Percentiles rank a stretch among this genome's conserved stretches.
phyloP scores from a whole-genome alignment of 2,888 invertebrate species.

The Noctua pronuba region DNA sequence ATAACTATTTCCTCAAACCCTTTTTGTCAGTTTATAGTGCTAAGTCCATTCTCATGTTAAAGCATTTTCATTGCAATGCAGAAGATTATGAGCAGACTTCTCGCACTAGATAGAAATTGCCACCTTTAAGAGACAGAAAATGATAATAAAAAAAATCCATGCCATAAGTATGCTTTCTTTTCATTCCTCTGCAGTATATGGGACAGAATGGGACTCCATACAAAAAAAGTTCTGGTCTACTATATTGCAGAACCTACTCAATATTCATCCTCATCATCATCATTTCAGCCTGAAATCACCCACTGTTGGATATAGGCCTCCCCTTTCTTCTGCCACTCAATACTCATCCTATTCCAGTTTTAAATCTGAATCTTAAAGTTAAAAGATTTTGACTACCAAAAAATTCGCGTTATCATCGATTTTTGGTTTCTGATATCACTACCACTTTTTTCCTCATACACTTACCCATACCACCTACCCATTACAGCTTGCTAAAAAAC shows the following conservation, averaged over 20 bases:
- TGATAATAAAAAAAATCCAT: not conserved
- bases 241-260: not conserved
- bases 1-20: not conserved
- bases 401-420: too few relatives aligned
- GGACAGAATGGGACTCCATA: not conserved
- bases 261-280: not conserved
- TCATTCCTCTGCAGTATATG: not conserved
- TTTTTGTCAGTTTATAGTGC: not conserved
- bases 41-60: not conserved
- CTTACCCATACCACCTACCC: too few relatives aligned
- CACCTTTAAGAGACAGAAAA: not conserved
- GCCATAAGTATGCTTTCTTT: conserved; percentile 1
- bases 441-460: not conserved
- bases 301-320: not conserved
- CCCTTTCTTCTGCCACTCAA: not conserved
- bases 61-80: not conserved
- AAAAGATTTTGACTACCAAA: not conserved
- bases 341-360: not conserved
- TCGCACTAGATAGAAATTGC: not conserved
- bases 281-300: too few relatives aligned
- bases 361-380: not conserved
- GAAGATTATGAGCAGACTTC: not conserved
- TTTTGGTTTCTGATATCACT: not conserved
- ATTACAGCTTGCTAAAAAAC: not conserved
- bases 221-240: not conserved